A percentile compares a stretch with the other conserved stretches of the same genome.
These are phyloP conservation scores for Heliconius erato DNA, from an alignment of 2,888 invertebrate genomes.

Conservation along the genomic window DNA sequence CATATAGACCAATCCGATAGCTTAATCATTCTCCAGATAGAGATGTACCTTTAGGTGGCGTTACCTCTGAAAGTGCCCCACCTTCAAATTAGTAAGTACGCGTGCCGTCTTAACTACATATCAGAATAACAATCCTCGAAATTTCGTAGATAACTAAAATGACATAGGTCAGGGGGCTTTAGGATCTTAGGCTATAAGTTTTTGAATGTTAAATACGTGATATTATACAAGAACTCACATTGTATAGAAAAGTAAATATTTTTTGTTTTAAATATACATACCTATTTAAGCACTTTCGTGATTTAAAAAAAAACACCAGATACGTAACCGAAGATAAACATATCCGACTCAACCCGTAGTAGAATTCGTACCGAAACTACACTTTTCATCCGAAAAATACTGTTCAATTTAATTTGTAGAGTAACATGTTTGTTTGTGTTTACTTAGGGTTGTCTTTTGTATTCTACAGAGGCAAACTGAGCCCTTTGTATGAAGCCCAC, in stretches of 20 bases:
- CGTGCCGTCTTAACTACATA: too few relatives aligned
- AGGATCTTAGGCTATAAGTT: neutral
- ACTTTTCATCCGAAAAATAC: conserved; percentile 36
- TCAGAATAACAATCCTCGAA: too few relatives aligned
- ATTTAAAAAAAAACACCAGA: neutral
- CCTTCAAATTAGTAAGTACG: too few relatives aligned
- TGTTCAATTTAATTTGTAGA: conserved; percentile 47
- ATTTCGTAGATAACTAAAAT: too few relatives aligned
- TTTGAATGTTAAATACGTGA: neutral
- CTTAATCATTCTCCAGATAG: too few relatives aligned
- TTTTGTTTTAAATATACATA: neutral
- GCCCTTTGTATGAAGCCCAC: conserved; percentile 75
- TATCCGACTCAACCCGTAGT: neutral
- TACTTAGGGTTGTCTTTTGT: conserved; percentile 75
- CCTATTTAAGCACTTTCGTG: too few relatives aligned
- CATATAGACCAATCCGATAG: too few relatives aligned
- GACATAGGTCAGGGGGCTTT: too few relatives aligned
- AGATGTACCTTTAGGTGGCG: too few relatives aligned
- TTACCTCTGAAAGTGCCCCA: too few relatives aligned
- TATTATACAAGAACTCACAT: neutral
- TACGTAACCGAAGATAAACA: neutral
- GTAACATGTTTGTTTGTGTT: conserved; percentile 71
- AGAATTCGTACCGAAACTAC: conserved; percentile 1
- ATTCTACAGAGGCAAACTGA: conserved; percentile 73
- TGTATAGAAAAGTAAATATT: neutral